Conservation (phyloP, 2,113 vertebrate genomes). For the western clawed frog (Xenopus tropicalis) region DNA sequence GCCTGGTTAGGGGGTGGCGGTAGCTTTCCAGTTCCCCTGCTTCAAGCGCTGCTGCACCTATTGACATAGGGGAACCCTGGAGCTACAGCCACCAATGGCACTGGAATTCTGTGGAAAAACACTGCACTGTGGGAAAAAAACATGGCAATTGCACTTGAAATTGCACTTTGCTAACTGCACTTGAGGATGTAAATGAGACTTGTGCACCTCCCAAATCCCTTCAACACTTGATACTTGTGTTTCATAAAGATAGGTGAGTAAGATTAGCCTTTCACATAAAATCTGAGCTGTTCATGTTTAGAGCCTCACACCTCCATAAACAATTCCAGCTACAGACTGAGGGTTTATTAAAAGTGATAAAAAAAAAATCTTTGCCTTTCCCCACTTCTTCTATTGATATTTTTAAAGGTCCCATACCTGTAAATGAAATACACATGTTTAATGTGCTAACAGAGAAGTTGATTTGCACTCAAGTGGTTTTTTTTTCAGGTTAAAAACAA, state of each 20-base stretch:
- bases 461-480: slow-evolving; percentile 9
- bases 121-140: too few species aligned
- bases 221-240: slow-evolving; percentile 36
- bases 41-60: too few species aligned
- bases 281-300: slow-evolving; percentile 29
- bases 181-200: slow-evolving; percentile 3
- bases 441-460: slow-evolving; percentile 15
- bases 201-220: slow-evolving; percentile 23
- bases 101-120: too few species aligned
- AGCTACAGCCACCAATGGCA: too few species aligned
- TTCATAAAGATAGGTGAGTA: slow-evolving; percentile 44
- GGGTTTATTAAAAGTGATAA: background rate
- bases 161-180: too few species aligned
- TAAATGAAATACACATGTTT: slow-evolving; percentile 38
- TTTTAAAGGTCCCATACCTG: slow-evolving; percentile 11
- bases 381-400: background rate
- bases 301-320: slow-evolving; percentile 44
- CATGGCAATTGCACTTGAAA: too few species aligned
- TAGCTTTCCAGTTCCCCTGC: too few species aligned
- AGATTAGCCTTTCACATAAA: slow-evolving; percentile 43
- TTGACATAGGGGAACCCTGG: too few species aligned
- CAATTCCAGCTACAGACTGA: slow-evolving; percentile 13
- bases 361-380: background rate
- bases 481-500: slow-evolving; percentile 3
- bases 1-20: too few species aligned